These are phyloP conservation scores for Papilio glaucus DNA, from an alignment of 1,140 invertebrate genomes.

Conservation along the genomic window DNA sequence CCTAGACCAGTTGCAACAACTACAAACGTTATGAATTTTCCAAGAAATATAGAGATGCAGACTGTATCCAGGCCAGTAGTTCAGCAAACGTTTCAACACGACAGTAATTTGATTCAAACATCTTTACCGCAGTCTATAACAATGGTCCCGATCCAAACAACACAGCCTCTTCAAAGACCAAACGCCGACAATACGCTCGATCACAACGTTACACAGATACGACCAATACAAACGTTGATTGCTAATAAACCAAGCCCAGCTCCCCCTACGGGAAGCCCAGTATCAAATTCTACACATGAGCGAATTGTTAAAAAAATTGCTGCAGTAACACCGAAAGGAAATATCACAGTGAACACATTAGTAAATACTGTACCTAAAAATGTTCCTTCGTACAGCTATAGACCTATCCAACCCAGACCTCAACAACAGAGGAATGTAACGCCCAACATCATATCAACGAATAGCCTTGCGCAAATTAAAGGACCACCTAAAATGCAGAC, in stretches of 20 bases:
- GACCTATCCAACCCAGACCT: conserved; percentile 54
- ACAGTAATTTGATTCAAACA: conserved; percentile 37
- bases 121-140: conserved; percentile 43
- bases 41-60: conserved; percentile 32
- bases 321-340: conserved; percentile 39
- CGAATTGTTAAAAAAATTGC: conserved; percentile 41
- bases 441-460: conserved; percentile 30
- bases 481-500: not conserved
- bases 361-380: conserved; percentile 44
- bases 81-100: conserved; percentile 42
- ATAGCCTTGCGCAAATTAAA: conserved; percentile 19
- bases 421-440: conserved; percentile 44
- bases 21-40: not conserved
- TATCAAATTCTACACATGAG: conserved; percentile 30
- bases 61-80: conserved; percentile 41
- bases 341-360: conserved; percentile 34
- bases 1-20: not conserved
- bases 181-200: conserved; percentile 39
- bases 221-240: conserved; percentile 39
- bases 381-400: conserved; percentile 40
- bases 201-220: conserved; percentile 41
- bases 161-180: conserved; percentile 42
- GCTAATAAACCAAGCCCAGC: conserved; percentile 11
- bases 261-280: not conserved
- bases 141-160: conserved; percentile 45